These are phyloP conservation scores for Lapara coniferarum DNA, from an alignment of 2,888 invertebrate species.

Conservation along the genomic window DNA sequence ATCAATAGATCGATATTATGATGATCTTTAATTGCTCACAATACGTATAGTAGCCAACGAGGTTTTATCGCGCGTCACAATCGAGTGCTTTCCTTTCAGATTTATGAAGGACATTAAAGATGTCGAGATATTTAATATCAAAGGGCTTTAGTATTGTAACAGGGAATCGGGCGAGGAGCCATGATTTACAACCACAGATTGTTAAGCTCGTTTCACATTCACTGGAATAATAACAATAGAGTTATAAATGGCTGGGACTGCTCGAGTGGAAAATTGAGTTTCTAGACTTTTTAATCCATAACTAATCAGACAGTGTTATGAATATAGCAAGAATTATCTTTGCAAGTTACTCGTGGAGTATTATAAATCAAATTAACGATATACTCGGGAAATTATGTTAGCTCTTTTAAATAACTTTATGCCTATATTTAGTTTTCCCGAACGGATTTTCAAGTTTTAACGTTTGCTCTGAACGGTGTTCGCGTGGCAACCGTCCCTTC, in stretches of 20 bases:
- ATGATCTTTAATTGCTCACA: background rate
- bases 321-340: background rate
- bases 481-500: background rate
- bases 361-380: background rate
- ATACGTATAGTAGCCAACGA: conserved; percentile 39
- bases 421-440: background rate
- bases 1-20: too few relatives aligned
- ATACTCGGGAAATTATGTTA: too few relatives aligned
- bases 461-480: background rate
- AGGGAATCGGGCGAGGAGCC: conserved; percentile 34
- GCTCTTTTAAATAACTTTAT: background rate
- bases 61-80: conserved; percentile 49
- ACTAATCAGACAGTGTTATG: background rate
- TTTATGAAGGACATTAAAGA: conserved; percentile 59
- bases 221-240: conserved; percentile 12
- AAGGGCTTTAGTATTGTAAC: conserved; percentile 39
- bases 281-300: background rate
- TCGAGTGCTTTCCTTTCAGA: conserved; percentile 49
- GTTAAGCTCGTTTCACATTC: conserved; percentile 37
- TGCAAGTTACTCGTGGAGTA: too few relatives aligned
- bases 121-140: conserved; percentile 59
- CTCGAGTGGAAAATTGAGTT: background rate
- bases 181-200: conserved; percentile 48
- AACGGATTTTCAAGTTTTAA: too few relatives aligned
- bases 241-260: conserved; percentile 13